A percentile compares a stretch with the other conserved stretches of the same genome.
Evolutionary conservation across 2,888 invertebrate genomes (phyloP).

Genomic region (Brenthis ino): DNA sequence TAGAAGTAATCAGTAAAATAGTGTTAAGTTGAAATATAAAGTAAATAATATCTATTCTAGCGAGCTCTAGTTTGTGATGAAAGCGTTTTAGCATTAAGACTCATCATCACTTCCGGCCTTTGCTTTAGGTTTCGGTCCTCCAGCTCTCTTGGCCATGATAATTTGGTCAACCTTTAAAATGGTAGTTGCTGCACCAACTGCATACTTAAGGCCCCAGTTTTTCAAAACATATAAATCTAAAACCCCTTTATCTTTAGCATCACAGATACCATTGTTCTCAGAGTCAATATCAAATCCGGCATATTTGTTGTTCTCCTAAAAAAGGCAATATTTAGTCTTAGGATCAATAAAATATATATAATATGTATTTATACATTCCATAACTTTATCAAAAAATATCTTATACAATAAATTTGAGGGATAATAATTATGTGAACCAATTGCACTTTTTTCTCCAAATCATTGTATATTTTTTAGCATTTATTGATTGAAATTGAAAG

Average conservation of each 20-base stretch:
- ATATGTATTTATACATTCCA: neutral
- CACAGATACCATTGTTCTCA: constrained; percentile 86
- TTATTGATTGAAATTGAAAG: too few species aligned
- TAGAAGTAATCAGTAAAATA: constrained; percentile 29
- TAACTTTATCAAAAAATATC: neutral
- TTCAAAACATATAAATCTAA: constrained; percentile 93
- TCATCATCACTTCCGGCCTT: constrained; percentile 88
- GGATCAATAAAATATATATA: neutral
- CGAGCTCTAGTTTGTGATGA: constrained; percentile 42
- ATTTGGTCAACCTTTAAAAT: constrained; percentile 98
- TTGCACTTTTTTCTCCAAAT: too few species aligned
- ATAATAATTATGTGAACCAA: too few species aligned
- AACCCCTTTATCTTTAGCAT: constrained; percentile 90
- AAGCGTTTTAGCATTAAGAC: constrained; percentile 65
- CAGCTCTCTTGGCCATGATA: constrained; percentile 98
- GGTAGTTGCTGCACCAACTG: constrained; percentile 95
- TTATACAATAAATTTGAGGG: neutral
- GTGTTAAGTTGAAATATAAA: constrained; percentile 34
- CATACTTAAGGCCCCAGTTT: constrained; percentile 97
- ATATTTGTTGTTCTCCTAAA: constrained; percentile 88
- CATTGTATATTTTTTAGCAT: too few species aligned
- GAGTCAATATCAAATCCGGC: constrained; percentile 94
- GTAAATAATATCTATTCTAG: constrained; percentile 35
- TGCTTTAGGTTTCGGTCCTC: constrained; percentile 93
- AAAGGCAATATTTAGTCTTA: constrained; percentile 4